Evolutionary conservation across 2,888 invertebrate genomes (phyloP), one percentile per base, ranked within the genome.

Genomic region (Ctenicera cuprea): DNA sequence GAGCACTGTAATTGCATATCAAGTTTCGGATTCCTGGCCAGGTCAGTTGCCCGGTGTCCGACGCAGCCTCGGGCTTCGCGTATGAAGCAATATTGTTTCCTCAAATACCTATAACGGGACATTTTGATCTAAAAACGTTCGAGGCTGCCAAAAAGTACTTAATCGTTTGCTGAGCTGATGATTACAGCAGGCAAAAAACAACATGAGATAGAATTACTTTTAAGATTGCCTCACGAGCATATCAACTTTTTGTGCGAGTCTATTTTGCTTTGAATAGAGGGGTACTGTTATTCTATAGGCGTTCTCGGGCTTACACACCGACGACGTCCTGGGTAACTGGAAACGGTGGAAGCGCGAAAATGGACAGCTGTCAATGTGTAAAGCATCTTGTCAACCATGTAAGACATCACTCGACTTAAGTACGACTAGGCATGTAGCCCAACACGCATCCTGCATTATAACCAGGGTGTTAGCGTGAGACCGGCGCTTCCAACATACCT

Each of bases 211-310:
- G 83, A 84, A 84, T 83, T 84, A 83, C 81, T 79, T 79, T 78
- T 79, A 81, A 83, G 83, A 84, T 84, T 84, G 82, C 81, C 82
- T 84, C 84, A 84, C 84, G 84, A 84, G 83, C 83, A 72, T 72
- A 71, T 80, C 76, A 67, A 76, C 63, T 78, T 78, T 80, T 83
- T 83, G 79, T 81, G 73, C 75, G 76, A 70, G 61, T 71, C 74
- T 68, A 67, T 71, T 72, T 64, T 73, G 68, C 65, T 54, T 67
- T 73, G 73, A 68, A 72, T 72, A 64, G 52, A 52, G 73, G 75
- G 68, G 63, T 74, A 72, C 74, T 76, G 74, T 76, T 76, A 76
- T 74, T 76, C 69, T 54, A 68, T 38, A 64, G 61, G 66, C 76
- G 71, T 66, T 73, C 50, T 71, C 62, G 37, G 61, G 52, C 38